Evolutionary conservation across 2,888 invertebrate species (phyloP), one percentile per base, ranked within the genome.

Genomic region (Argynnis bischoffii): DNA sequence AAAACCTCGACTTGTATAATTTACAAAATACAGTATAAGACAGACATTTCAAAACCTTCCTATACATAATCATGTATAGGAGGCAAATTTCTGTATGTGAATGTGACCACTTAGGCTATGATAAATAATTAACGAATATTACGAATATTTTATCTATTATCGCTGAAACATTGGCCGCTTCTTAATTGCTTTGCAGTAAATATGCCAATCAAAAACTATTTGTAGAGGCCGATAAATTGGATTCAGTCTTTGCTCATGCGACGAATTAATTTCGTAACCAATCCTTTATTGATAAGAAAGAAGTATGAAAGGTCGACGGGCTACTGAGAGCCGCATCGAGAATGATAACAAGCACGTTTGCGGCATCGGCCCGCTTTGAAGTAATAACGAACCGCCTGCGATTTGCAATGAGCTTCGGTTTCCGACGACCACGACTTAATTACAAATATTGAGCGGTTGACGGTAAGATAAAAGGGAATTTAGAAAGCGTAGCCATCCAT

Each of bases 291-390:
- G 69, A 69, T 71, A 66, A 66, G 67, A 53, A 51, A 35, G 64
- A 57, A 59, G 61, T 64, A 64, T 64, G 61, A 54, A 53, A 55
- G 55, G 41, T 66, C 31, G 53, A 46, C 54, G 60, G 66, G 64
- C 66, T 69, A 69, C 69, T 71, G 71, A 69, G 60, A 64, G 56
- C 64, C 64, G 65, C 35, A 57, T 35, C 55, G 55, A 35, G 53
- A 70, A 63, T 63, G 68, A 68, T 72, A 67, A 60, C 64, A 51
- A 63, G 64, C 63, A 61, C n/a, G 66, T 56, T 51, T 47, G 60
- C 63, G 64, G 61, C 61, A 53, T 57, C 70, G 66, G 71, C n/a
- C 47, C 64, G 60, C 74, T 75, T 73, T 74, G 74, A 69, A 67
- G 69, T 72, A 71, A 72, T 72, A 72, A 70, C 69, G 69, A 69